phyloP scores from a whole-genome alignment of 2,888 invertebrate genomes.

The Ophion ventricosus region DNA sequence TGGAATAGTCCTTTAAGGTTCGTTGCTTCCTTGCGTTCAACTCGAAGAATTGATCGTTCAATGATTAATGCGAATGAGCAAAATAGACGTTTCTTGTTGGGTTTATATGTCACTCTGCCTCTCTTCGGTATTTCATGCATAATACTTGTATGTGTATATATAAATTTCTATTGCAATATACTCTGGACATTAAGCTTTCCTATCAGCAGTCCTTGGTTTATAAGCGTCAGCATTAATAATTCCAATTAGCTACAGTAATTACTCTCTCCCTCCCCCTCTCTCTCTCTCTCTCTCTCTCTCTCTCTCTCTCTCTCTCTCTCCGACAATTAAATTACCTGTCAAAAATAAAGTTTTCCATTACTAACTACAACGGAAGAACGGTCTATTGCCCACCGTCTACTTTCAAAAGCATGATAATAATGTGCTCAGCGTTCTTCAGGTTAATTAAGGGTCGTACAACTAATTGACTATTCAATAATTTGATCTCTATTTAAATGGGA shows the following conservation, averaged over 20 bases:
- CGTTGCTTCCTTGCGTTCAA: not conserved
- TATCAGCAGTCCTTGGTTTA: not conserved
- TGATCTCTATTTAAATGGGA: not conserved
- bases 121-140: not conserved
- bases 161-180: constrained; percentile 1
- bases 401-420: not conserved
- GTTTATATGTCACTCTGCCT: not conserved
- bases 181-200: not conserved
- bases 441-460: not conserved
- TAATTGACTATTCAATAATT: not conserved
- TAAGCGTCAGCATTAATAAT: too few relatives aligned
- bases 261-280: too few relatives aligned
- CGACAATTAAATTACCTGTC: not conserved
- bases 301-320: too few relatives aligned
- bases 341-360: not conserved
- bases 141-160: not conserved
- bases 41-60: not conserved
- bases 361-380: not conserved
- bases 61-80: not conserved
- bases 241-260: not conserved
- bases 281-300: too few relatives aligned
- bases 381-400: not conserved
- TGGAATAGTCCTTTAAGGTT: too few relatives aligned
- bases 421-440: not conserved
- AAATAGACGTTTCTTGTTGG: not conserved